Evolutionary conservation across 2,113 vertebrate genomes (phyloP).

Genomic region (Excalfactoria chinensis): DNA sequence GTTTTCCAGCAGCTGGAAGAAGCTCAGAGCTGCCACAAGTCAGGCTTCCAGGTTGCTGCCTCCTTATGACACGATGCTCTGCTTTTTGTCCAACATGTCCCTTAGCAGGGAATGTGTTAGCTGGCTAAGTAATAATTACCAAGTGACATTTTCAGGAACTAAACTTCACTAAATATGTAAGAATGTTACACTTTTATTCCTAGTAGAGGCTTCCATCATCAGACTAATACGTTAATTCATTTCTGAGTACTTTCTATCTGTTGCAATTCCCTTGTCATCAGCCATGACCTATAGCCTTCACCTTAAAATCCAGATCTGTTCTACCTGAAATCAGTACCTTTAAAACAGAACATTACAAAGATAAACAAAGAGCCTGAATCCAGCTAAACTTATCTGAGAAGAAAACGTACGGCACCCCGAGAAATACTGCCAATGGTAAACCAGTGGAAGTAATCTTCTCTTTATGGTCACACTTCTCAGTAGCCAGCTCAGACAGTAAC

Average conservation of each 20-base stretch:
- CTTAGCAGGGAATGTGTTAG: background rate
- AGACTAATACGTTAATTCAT: background rate
- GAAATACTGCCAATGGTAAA: background rate
- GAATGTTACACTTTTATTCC: background rate
- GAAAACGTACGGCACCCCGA: background rate
- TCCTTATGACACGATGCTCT: background rate
- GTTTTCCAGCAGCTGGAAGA: background rate
- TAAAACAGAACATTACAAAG: background rate
- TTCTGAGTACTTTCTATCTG: background rate
- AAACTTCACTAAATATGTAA: background rate
- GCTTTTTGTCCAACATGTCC: accelerated
- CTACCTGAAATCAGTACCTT: background rate
- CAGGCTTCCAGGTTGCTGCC: background rate
- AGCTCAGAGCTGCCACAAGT: background rate
- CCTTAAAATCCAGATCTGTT: background rate
- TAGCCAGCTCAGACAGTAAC: background rate
- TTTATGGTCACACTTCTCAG: background rate
- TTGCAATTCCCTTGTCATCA: background rate
- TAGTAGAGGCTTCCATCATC: background rate
- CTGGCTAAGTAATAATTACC: background rate
- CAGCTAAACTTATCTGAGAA: background rate
- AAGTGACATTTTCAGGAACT: background rate
- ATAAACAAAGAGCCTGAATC: background rate
- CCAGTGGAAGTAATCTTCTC: background rate
- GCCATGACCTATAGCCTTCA: background rate